Evolutionary conservation across 2,113 vertebrate genomes (phyloP).

Genomic region (Colaptes auratus): DNA sequence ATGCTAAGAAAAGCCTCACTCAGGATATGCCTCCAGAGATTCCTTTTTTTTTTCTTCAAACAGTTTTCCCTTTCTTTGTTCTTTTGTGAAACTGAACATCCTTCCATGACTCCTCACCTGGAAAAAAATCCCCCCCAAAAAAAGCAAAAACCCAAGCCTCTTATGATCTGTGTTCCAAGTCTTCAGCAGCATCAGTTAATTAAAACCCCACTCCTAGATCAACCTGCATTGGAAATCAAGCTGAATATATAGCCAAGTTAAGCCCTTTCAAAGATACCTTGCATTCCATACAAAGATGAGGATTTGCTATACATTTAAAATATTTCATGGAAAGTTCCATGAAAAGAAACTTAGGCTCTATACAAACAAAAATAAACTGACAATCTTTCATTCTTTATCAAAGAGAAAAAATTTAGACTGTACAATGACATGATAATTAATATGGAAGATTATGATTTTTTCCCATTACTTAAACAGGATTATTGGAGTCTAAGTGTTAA

Average conservation of each 20-base stretch:
- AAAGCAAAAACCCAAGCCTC: accelerated
- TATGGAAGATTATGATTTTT: neutral
- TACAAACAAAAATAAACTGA: neutral
- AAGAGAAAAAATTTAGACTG: neutral
- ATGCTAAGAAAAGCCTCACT: neutral
- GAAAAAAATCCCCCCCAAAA: neutral
- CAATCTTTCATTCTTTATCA: neutral
- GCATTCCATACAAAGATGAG: neutral
- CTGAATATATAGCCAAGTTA: neutral
- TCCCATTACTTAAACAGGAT: neutral
- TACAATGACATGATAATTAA: neutral
- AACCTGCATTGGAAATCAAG: neutral
- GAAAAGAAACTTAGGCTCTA: neutral
- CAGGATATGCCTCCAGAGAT: neutral
- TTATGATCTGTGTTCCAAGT: neutral
- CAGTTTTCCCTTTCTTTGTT: neutral
- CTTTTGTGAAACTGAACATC: neutral
- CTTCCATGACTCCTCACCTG: neutral
- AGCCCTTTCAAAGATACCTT: neutral
- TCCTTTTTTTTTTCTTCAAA: neutral
- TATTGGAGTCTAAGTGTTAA: neutral
- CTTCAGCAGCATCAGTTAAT: neutral
- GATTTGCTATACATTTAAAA: neutral
- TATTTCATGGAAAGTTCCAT: neutral
- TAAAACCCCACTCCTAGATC: neutral